Evolutionary conservation across 2,888 invertebrate genomes (phyloP).

Genomic region (Heliothis peltigera): DNA sequence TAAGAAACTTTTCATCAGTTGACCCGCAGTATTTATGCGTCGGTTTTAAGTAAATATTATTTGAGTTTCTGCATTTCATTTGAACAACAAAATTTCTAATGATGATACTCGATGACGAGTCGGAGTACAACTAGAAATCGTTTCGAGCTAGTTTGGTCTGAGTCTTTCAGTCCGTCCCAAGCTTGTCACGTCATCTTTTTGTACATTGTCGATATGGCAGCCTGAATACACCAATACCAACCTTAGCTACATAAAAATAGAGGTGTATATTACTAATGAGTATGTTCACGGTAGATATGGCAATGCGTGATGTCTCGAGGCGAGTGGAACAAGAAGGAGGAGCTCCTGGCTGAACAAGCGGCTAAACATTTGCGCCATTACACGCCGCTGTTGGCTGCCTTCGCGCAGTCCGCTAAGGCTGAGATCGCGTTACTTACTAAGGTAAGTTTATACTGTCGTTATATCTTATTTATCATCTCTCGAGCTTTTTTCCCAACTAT

Average conservation of each 20-base stretch:
- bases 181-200: conserved; percentile 58
- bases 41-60: background rate
- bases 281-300: conserved; percentile 92
- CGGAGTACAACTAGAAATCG: conserved; percentile 72
- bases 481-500: no score
- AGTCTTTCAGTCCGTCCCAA: conserved; percentile 76
- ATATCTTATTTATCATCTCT: background rate
- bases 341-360: conserved; percentile 98
- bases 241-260: background rate
- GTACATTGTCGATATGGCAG: conserved; percentile 82
- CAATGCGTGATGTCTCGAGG: conserved; percentile 98
- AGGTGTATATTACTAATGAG: conserved; percentile 14
- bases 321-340: conserved; percentile 99
- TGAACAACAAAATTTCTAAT: conserved; percentile 60
- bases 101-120: conserved; percentile 90
- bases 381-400: conserved; percentile 95
- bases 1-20: no score
- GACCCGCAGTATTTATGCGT: background rate
- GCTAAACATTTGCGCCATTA: conserved; percentile 96
- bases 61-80: background rate
- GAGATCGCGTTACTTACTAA: conserved; percentile 97
- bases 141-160: conserved; percentile 65
- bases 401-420: conserved; percentile 95
- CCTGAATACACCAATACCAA: conserved; percentile 70
- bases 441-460: conserved; percentile 64